phyloP scores from a whole-genome alignment of 2,113 vertebrate genomes.

The Benitochromis conjunctus region DNA sequence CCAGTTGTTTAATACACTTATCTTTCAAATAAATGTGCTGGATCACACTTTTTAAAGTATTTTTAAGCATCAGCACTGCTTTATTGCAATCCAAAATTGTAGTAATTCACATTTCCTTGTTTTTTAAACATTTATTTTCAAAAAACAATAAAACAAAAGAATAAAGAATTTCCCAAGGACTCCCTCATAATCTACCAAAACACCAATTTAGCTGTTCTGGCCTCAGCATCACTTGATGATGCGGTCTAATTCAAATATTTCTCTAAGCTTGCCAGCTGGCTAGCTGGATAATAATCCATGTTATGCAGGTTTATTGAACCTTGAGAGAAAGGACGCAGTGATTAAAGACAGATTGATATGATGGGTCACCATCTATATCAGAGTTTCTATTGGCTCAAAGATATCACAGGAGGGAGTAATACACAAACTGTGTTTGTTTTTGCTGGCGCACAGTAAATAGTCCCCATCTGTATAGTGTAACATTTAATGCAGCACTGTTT shows the following conservation, averaged over 20 bases:
- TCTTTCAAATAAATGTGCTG: neutral
- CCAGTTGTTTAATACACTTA: neutral
- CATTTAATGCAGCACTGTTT: neutral
- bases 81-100: neutral
- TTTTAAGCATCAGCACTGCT: neutral
- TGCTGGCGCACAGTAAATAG: neutral
- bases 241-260: neutral
- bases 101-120: neutral
- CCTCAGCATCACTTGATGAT: neutral
- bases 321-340: neutral
- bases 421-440: neutral
- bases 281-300: neutral
- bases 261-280: neutral
- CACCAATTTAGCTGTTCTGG: neutral
- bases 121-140: neutral
- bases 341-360: neutral
- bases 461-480: neutral
- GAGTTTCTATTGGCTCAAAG: neutral
- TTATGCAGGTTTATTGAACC: neutral
- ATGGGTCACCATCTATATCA: neutral
- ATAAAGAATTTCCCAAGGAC: neutral
- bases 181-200: neutral
- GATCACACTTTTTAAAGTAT: neutral
- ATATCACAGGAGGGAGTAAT: neutral
- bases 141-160: neutral